A percentile compares a stretch with the other conserved stretches of the same genome.
These are phyloP conservation scores for Lutraria lutraria DNA, from an alignment of 2,888 invertebrate genomes.

Conservation along the genomic window DNA sequence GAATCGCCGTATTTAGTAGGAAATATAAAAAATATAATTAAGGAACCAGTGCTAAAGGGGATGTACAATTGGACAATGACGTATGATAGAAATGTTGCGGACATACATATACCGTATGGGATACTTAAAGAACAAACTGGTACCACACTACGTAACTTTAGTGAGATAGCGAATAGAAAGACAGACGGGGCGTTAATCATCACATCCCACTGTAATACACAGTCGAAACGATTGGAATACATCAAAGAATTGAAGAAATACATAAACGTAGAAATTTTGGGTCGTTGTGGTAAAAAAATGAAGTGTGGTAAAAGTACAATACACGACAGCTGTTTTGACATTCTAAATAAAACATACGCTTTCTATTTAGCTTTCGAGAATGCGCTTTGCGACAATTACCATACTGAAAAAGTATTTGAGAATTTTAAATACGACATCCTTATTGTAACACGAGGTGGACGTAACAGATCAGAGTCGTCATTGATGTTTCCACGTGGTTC, in stretches of 20 bases:
- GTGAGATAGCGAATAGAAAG: background rate
- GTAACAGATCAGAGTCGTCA: no score
- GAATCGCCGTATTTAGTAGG: background rate
- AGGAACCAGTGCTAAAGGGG: no score
- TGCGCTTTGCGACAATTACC: constrained; percentile 48
- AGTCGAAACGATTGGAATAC: background rate
- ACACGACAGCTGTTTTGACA: constrained; percentile 32
- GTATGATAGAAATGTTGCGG: background rate
- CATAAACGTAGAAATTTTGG: constrained; percentile 7
- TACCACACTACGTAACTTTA: background rate
- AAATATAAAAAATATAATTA: background rate
- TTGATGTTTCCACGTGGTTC: background rate
- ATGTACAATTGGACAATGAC: constrained; percentile 26
- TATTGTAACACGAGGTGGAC: background rate
- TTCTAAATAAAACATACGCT: background rate
- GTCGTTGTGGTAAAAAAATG: constrained; percentile 6
- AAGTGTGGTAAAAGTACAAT: background rate
- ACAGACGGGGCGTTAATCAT: background rate
- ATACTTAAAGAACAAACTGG: background rate
- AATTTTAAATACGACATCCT: constrained; percentile 60
- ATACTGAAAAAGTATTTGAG: constrained; percentile 57
- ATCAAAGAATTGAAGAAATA: constrained; percentile 11
- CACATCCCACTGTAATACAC: constrained; percentile 3
- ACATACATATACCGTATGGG: constrained; percentile 5
- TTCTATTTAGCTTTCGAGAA: constrained; percentile 31